Evolutionary conservation across 2,888 invertebrate species (phyloP).

Genomic region (Salpingus planirostris): DNA sequence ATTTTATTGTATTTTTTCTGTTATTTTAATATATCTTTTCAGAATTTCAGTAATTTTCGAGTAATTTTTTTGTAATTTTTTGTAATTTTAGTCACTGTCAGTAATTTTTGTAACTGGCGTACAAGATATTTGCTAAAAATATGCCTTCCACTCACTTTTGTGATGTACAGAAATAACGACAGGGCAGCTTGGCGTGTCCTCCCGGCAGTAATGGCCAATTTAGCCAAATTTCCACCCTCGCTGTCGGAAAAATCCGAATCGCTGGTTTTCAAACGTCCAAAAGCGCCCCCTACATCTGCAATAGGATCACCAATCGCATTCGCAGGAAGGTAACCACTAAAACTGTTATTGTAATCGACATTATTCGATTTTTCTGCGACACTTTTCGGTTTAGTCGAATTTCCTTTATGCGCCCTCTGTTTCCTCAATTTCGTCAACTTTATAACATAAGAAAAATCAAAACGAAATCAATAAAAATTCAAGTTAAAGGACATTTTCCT

Average conservation of each 20-base stretch:
- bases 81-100: too few relatives aligned
- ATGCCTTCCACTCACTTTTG: constrained; percentile 42
- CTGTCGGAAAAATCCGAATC: constrained; percentile 62
- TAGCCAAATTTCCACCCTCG: constrained; percentile 42
- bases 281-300: neutral
- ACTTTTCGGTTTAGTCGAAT: too few relatives aligned
- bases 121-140: neutral
- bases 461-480: constrained; percentile 3
- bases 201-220: constrained; percentile 41
- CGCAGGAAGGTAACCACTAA: neutral
- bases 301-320: too few relatives aligned
- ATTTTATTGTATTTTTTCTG: too few relatives aligned
- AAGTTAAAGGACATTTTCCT: too few relatives aligned
- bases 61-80: too few relatives aligned
- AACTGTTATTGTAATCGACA: neutral
- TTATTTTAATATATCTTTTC: too few relatives aligned
- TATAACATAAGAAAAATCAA: constrained; percentile 4
- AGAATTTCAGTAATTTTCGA: too few relatives aligned
- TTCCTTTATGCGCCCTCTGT: too few relatives aligned
- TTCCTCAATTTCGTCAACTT: constrained; percentile 29
- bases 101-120: too few relatives aligned
- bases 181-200: constrained; percentile 61
- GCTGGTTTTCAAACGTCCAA: constrained; percentile 47
- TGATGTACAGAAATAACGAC: constrained; percentile 49
- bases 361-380: neutral